phyloP scores from a whole-genome alignment of 2,113 vertebrate genomes.

The Pithys albifrons region DNA sequence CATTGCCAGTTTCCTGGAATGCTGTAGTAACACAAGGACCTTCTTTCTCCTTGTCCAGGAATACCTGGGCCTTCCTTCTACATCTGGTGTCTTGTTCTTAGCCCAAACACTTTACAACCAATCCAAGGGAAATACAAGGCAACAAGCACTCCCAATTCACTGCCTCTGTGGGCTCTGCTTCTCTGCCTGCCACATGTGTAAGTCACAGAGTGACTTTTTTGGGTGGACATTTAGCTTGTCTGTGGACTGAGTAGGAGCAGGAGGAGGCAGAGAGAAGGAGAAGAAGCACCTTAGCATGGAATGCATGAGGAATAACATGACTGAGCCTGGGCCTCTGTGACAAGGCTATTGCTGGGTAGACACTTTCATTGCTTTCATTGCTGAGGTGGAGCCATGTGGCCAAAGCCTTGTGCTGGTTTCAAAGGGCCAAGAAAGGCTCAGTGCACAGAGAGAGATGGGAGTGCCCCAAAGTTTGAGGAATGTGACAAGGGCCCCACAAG shows the following conservation, averaged over 20 bases:
- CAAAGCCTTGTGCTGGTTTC: accelerated
- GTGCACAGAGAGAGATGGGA: not conserved
- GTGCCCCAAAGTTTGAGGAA: not conserved
- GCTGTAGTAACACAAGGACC: accelerated
- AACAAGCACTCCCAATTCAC: not conserved
- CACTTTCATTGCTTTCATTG: not conserved
- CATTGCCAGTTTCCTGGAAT: accelerated
- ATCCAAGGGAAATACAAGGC: not conserved
- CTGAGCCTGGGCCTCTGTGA: not conserved
- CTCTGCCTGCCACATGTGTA: not conserved
- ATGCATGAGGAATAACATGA: not conserved
- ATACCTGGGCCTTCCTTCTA: not conserved
- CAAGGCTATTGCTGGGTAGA: not conserved
- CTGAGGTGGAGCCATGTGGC: not conserved
- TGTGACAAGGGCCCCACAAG: no score
- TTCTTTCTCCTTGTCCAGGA: not conserved
- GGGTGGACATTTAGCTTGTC: not conserved
- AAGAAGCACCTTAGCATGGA: accelerated
- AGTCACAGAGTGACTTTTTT: not conserved
- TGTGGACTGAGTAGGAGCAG: not conserved
- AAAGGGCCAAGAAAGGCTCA: not conserved
- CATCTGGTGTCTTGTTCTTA: not conserved
- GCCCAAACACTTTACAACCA: not conserved
- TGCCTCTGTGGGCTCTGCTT: not conserved
- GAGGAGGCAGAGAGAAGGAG: not conserved